phyloP scores from a whole-genome alignment of 2,113 vertebrate species.

The Rhinopomastus cyanomelas region DNA sequence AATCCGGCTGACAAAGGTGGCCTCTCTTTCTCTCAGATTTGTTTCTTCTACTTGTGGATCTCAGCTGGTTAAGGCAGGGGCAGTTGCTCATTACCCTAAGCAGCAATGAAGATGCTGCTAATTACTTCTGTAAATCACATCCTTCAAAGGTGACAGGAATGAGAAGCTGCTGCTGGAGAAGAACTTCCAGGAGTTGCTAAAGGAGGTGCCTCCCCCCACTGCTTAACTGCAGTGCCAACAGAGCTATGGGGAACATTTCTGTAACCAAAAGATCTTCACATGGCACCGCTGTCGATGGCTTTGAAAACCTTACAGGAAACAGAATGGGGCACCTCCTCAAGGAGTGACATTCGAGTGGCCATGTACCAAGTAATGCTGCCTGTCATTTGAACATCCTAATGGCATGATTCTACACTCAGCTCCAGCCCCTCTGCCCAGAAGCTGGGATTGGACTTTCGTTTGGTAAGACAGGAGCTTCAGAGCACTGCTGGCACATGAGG shows the following conservation, averaged over 20 bases:
- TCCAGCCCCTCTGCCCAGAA: not conserved
- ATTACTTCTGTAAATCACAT: not conserved
- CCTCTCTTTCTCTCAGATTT: not conserved
- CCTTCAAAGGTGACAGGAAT: not conserved
- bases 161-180: not conserved
- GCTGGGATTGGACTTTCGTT: not conserved
- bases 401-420: rapidly evolving
- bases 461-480: not conserved
- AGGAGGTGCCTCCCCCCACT: not conserved
- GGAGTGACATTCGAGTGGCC: not conserved
- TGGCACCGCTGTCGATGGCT: rapidly evolving
- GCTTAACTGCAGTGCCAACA: not conserved
- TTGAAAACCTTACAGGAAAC: not conserved
- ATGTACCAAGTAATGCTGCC: not conserved
- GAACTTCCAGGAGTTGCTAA: not conserved
- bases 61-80: not conserved
- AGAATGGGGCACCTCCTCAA: not conserved
- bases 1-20: not conserved
- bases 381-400: not conserved
- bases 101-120: not conserved
- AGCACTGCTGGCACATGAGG: rapidly evolving
- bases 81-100: slow-evolving; percentile 7
- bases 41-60: not conserved
- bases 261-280: not conserved
- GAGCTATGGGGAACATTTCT: not conserved